Percentiles rank a stretch among this genome's conserved stretches.
phyloP scores from a whole-genome alignment of 1,140 invertebrate species.

The Zaprionus davidi region DNA sequence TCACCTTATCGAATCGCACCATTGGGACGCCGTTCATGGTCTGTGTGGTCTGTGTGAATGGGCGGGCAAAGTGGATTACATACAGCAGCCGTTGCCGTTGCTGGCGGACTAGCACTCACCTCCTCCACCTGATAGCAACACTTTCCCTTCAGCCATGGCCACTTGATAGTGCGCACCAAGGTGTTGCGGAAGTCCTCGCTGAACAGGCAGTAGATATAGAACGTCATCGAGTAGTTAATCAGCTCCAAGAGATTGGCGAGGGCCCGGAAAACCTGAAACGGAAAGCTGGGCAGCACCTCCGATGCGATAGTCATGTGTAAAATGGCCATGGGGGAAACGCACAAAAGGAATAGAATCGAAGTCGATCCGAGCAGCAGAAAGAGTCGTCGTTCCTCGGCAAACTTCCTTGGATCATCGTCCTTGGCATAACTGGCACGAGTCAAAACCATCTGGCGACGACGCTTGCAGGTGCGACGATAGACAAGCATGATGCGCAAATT shows the following conservation, averaged over 20 bases:
- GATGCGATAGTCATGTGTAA: slow-evolving; percentile 89
- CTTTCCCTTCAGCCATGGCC: slow-evolving; percentile 85
- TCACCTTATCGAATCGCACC: slow-evolving; percentile 71
- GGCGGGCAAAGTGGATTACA: slow-evolving; percentile 57
- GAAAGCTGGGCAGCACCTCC: slow-evolving; percentile 86
- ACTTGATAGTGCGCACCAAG: slow-evolving; percentile 87
- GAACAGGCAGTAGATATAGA: slow-evolving; percentile 92
- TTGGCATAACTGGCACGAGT: slow-evolving; percentile 83
- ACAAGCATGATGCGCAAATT: slow-evolving; percentile 90
- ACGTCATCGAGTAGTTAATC: slow-evolving; percentile 91
- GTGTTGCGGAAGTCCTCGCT: slow-evolving; percentile 91
- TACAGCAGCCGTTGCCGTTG: slow-evolving; percentile 58
- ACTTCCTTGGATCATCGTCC: slow-evolving; percentile 88
- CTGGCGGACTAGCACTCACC: slow-evolving; percentile 75
- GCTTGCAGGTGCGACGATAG: slow-evolving; percentile 88
- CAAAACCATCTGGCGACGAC: slow-evolving; percentile 87
- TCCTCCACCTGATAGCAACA: slow-evolving; percentile 75
- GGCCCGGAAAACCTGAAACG: slow-evolving; percentile 90
- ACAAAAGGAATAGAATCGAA: slow-evolving; percentile 90
- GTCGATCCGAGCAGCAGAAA: slow-evolving; percentile 89
- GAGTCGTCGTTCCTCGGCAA: slow-evolving; percentile 89
- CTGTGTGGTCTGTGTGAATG: slow-evolving; percentile 55
- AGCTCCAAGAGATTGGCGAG: slow-evolving; percentile 90
- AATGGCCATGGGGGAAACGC: slow-evolving; percentile 91
- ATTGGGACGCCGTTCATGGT: slow-evolving; percentile 54